phyloP scores from a whole-genome alignment of 2,113 vertebrate genomes.

The Caranx ignobilis region DNA sequence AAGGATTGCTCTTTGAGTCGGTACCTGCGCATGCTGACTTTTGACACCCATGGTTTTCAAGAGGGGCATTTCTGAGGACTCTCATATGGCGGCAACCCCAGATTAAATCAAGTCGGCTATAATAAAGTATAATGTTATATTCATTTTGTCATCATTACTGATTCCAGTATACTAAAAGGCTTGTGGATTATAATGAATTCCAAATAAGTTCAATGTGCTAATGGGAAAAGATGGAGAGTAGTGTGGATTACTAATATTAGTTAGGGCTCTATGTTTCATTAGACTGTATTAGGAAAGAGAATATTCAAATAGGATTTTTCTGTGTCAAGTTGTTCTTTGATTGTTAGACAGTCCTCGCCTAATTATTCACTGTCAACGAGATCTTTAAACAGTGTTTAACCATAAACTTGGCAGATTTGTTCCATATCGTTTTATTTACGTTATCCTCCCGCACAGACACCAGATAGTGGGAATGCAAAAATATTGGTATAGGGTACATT shows the following conservation, averaged over 20 bases:
- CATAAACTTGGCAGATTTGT: conserved; percentile 44
- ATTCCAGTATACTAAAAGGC: conserved; percentile 79
- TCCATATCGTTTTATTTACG: conserved; percentile 54
- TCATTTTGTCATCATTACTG: conserved; percentile 84
- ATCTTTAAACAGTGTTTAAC: conserved; percentile 50
- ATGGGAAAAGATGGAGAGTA: conserved; percentile 74
- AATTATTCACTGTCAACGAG: conserved; percentile 58
- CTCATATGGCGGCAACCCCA: conserved; percentile 72
- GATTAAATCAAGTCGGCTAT: conserved; percentile 84
- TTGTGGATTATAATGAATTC: conserved; percentile 80
- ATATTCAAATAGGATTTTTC: conserved; percentile 65
- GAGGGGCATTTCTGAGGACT: conserved; percentile 76
- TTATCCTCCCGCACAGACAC: conserved; percentile 9
- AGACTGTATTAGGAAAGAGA: conserved; percentile 66
- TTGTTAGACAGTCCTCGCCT: conserved; percentile 52
- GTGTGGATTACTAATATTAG: conserved; percentile 80
- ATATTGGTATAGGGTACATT: not conserved
- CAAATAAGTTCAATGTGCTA: conserved; percentile 81
- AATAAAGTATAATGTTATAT: conserved; percentile 83
- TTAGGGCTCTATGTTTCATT: conserved; percentile 77
- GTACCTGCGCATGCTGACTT: conserved; percentile 82
- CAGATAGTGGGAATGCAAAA: conserved; percentile 17
- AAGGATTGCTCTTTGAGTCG: conserved; percentile 77
- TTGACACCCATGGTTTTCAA: conserved; percentile 79
- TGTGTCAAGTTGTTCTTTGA: conserved; percentile 69